Evolutionary conservation across 2,888 invertebrate genomes (phyloP).

Genomic region (Chalcosyrphus nemorum): DNA sequence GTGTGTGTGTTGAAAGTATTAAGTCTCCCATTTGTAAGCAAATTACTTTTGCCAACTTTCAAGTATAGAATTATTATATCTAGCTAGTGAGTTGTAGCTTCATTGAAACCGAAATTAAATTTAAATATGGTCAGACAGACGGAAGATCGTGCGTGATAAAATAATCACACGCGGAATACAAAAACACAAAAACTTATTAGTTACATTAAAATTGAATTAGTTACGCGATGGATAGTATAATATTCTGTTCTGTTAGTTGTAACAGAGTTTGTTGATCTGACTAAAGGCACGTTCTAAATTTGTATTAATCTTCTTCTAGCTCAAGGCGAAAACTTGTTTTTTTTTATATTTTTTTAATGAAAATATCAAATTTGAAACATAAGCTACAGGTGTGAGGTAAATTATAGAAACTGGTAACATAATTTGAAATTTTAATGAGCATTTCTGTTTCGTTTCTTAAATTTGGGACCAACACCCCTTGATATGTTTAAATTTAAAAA

Average conservation of each 20-base stretch:
- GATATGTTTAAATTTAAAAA: background rate
- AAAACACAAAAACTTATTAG: background rate
- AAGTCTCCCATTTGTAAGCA: conserved; percentile 41
- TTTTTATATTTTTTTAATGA: no score
- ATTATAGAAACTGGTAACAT: background rate
- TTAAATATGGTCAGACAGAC: conserved; percentile 10
- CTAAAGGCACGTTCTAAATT: background rate
- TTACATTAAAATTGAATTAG: conserved; percentile 21
- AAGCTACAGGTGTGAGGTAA: background rate
- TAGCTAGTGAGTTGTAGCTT: background rate
- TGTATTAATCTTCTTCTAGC: background rate
- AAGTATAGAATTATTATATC: conserved; percentile 39
- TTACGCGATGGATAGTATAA: background rate
- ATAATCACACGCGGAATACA: background rate
- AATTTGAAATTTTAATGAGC: background rate
- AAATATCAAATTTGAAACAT: background rate
- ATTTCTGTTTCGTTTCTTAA: background rate
- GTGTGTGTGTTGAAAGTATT: conserved; percentile 45
- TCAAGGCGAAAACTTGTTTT: background rate
- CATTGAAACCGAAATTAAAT: conserved; percentile 5
- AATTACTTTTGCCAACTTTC: conserved; percentile 49
- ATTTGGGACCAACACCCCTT: background rate
- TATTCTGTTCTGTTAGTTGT: background rate
- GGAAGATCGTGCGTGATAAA: conserved; percentile 2
- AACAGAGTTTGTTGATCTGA: conserved; percentile 4